Conservation (phyloP, 2,888 invertebrate species). For the Diaperis boleti region DNA sequence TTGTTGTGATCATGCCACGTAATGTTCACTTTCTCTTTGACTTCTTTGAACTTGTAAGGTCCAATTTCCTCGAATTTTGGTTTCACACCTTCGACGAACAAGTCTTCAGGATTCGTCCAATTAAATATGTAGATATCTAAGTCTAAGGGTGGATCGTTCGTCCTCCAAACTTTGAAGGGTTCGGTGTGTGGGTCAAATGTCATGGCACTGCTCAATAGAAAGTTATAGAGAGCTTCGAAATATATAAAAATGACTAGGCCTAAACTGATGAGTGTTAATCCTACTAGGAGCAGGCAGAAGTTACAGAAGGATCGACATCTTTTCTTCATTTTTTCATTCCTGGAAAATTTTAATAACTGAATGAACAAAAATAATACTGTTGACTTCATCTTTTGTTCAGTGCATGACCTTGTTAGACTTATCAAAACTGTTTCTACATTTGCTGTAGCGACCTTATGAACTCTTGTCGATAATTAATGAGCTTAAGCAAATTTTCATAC, state of each 20-base stretch:
- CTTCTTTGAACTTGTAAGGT: slow-evolving; percentile 77
- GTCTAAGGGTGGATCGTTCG: slow-evolving; percentile 60
- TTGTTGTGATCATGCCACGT: slow-evolving; percentile 79
- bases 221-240: slow-evolving; percentile 57
- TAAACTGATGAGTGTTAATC: slow-evolving; percentile 54
- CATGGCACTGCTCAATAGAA: slow-evolving; percentile 53
- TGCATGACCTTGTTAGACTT: background rate
- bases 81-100: slow-evolving; percentile 68
- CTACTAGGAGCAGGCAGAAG: slow-evolving; percentile 54
- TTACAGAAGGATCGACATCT: slow-evolving; percentile 51
- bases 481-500: background rate
- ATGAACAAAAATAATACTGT: background rate
- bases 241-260: slow-evolving; percentile 57
- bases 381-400: background rate
- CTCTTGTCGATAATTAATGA: background rate
- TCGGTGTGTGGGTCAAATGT: slow-evolving; percentile 54
- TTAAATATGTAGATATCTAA: slow-evolving; percentile 63
- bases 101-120: slow-evolving; percentile 68
- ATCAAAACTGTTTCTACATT: slow-evolving; percentile 2
- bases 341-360: slow-evolving; percentile 20
- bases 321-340: slow-evolving; percentile 51
- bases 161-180: slow-evolving; percentile 60
- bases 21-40: slow-evolving; percentile 78
- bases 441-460: slow-evolving; percentile 5
- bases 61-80: slow-evolving; percentile 72